Evolutionary conservation across 2,113 vertebrate species (phyloP), one percentile per base, ranked within the genome.

Genomic region (Perognathus longimembris): DNA sequence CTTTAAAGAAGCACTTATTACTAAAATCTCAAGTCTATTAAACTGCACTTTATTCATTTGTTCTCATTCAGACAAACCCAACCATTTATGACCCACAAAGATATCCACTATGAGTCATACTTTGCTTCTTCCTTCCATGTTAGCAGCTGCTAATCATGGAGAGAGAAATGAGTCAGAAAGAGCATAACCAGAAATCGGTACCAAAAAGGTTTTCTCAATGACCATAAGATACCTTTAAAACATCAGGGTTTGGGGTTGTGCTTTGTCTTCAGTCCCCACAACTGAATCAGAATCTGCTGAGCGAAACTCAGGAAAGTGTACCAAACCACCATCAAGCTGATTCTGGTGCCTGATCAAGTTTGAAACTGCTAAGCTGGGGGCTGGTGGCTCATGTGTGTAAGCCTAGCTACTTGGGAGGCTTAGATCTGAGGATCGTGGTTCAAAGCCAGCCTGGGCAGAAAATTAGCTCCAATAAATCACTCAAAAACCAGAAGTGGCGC

Each of bases 51-150:
- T 94, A 87, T 82, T 88, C 64, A 85, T 84, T 87, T 91, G 57
- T 70, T 70, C 63, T 67, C 91, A 89, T 92, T 94, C 81, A 89
- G 69, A 93, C 73, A 54, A 97, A 93, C 57, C 38, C 73, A 95
- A 87, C 50, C 89, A 92, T 87, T 91, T 94, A 77, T 82, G 77
- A 92, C 63, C 91, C 92, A 94, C 69, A 95, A 93, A 94, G 74
- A 95, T 78, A 82, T 38, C 45, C 28, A 73, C 0, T 2, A 78
- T 92, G 87, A 95, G 38, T 96, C 89, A 91, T 24, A 14, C n/a
- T 74, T 50, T 69, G 9, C 70, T 85, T 70, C 59, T 32, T 93
- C 28, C 1, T 75, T 83, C n/a, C 42, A 45, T 90, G 78, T 84
- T 79, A 78, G 30, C 75, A 66, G 22, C 21, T 78, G 73, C 75